Percentiles rank a stretch among this genome's conserved stretches.
phyloP scores from a whole-genome alignment of 37 sponge, comb jelly and placozoan genomes.

The Aphrocallistes beatrix region DNA sequence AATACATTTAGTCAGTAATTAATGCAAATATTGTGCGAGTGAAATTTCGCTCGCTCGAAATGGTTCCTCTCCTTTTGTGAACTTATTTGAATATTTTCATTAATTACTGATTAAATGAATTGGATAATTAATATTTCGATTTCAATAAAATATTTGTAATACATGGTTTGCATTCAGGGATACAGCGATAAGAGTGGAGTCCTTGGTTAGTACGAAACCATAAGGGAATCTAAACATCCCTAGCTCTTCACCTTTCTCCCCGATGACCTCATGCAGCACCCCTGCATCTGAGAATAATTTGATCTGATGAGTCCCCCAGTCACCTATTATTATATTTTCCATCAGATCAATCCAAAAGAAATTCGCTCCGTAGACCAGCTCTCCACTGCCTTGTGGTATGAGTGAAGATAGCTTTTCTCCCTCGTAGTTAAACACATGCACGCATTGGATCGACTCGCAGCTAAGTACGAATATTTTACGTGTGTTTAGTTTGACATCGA shows the following conservation, averaged over 20 bases:
- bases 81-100: no score
- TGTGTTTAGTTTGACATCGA: neutral
- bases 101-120: no score
- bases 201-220: neutral
- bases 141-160: neutral
- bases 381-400: neutral
- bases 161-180: neutral
- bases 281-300: neutral
- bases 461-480: neutral
- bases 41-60: no score
- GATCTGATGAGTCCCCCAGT: neutral
- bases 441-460: neutral
- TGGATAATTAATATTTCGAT: no score
- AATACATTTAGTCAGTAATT: no score
- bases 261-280: neutral
- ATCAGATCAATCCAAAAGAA: neutral
- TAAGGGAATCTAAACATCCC: conserved; percentile 8
- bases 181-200: neutral
- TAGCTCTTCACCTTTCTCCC: neutral
- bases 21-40: no score
- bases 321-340: neutral
- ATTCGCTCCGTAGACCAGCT: neutral
- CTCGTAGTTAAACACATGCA: neutral
- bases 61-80: no score
- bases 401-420: neutral